phyloP scores from a whole-genome alignment of 2,113 vertebrate species.

The Ameiurus melas region DNA sequence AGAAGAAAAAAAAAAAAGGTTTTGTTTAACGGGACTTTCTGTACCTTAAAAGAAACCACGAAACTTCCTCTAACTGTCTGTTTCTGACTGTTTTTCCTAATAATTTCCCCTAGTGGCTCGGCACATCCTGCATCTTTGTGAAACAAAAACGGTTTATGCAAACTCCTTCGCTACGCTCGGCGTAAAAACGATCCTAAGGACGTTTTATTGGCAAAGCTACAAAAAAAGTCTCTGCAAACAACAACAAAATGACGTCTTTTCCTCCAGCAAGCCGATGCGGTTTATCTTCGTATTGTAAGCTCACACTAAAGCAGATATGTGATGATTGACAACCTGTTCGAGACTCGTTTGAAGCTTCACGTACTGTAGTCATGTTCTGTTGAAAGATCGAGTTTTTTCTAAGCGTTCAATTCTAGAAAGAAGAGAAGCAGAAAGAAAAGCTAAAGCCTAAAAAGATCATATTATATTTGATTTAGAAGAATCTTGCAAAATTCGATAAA shows the following conservation, averaged over 20 bases:
- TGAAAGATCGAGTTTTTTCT: neutral
- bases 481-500: neutral
- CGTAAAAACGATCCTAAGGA: too few relatives aligned
- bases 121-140: conserved; percentile 3
- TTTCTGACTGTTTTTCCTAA: conserved; percentile 39
- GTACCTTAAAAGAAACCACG: conserved; percentile 49
- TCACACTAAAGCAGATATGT: neutral
- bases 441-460: neutral
- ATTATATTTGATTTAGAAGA: neutral
- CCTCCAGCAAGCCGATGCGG: too few relatives aligned
- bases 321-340: neutral
- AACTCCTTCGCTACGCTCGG: neutral
- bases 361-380: neutral
- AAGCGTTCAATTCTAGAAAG: too few relatives aligned
- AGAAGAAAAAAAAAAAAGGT: neutral
- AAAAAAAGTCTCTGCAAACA: neutral
- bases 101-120: conserved; percentile 22
- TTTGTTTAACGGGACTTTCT: conserved; percentile 52
- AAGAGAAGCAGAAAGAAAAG: too few relatives aligned
- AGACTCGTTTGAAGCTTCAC: neutral
- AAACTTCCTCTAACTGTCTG: conserved; percentile 48
- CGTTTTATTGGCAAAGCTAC: too few relatives aligned
- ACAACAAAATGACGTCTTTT: neutral
- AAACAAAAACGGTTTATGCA: conserved; percentile 12
- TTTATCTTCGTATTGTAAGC: neutral